Evolutionary conservation across 2,888 invertebrate species (phyloP).

Genomic region (Caenorhabditis drosophilae): DNA sequence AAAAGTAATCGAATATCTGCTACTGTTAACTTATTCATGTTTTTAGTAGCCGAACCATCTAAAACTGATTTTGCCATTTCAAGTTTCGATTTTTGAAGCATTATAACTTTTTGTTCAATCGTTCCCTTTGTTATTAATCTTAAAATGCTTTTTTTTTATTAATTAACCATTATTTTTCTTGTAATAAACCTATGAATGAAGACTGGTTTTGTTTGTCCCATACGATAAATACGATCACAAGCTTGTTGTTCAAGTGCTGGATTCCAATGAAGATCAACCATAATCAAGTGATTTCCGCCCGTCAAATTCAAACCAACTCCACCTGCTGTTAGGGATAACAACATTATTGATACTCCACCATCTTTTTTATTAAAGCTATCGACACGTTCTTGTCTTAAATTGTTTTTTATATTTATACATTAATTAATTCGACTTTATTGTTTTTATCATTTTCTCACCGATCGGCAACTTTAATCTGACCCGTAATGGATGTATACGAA

Average conservation of each 20-base stretch:
- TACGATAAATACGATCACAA: conserved; percentile 87
- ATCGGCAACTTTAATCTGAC: conserved; percentile 74
- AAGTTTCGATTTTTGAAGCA: conserved; percentile 82
- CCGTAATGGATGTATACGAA: conserved; percentile 78
- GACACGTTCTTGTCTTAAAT: conserved; percentile 72
- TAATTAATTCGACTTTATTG: neutral
- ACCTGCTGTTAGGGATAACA: conserved; percentile 88
- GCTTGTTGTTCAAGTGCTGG: conserved; percentile 93
- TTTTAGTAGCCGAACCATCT: conserved; percentile 60
- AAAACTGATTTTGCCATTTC: conserved; percentile 75
- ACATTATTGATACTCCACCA: conserved; percentile 75
- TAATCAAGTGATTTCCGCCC: conserved; percentile 87
- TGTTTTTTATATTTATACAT: no score
- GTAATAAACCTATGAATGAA: conserved; percentile 79
- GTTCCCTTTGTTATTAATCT: conserved; percentile 83
- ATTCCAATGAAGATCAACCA: conserved; percentile 93
- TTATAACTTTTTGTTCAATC: conserved; percentile 84
- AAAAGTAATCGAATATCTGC: conserved; percentile 61
- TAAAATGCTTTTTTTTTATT: conserved; percentile 17
- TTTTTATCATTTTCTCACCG: conserved; percentile 18
- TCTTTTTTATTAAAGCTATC: conserved; percentile 77
- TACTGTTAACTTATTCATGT: conserved; percentile 58
- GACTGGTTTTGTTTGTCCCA: conserved; percentile 85
- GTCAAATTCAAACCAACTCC: conserved; percentile 91
- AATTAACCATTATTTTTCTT: neutral